Conservation (phyloP, 1,140 invertebrate species). For the Pseudomyrmex pallidus region DNA sequence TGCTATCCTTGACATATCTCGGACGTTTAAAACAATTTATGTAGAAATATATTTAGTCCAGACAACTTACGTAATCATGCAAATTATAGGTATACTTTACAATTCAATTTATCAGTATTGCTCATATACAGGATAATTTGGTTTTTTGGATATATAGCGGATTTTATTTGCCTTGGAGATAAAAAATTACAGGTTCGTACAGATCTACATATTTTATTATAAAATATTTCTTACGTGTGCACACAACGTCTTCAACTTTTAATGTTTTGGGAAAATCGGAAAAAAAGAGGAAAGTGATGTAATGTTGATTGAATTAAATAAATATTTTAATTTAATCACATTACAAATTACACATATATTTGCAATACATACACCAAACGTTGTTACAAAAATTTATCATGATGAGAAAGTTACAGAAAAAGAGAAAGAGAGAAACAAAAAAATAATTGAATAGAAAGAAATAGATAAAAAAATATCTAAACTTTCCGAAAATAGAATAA, state of each 20-base stretch:
- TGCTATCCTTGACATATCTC: too few relatives aligned
- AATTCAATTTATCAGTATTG: too few relatives aligned
- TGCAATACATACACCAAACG: conserved; percentile 62
- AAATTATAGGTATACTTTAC: too few relatives aligned
- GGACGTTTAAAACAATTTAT: too few relatives aligned
- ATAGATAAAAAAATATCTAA: conserved; percentile 15
- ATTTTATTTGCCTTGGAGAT: neutral
- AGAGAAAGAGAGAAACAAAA: conserved; percentile 26
- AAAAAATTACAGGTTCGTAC: neutral
- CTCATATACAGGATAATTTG: too few relatives aligned
- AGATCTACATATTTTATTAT: too few relatives aligned
- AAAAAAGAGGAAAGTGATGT: neutral
- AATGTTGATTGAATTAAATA: conserved; percentile 75
- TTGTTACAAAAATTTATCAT: conserved; percentile 42
- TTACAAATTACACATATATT: conserved; percentile 79
- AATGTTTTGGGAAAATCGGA: too few relatives aligned
- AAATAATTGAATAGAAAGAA: conserved; percentile 4
- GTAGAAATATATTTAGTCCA: too few relatives aligned
- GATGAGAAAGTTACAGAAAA: conserved; percentile 6
- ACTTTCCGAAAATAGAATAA: conserved; percentile 21
- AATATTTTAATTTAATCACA: conserved; percentile 77
- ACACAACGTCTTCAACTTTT: too few relatives aligned
- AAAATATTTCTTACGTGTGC: too few relatives aligned
- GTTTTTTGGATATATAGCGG: too few relatives aligned
- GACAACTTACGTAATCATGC: too few relatives aligned